phyloP scores from a whole-genome alignment of 2,113 vertebrate species.

The Hemicordylus capensis region DNA sequence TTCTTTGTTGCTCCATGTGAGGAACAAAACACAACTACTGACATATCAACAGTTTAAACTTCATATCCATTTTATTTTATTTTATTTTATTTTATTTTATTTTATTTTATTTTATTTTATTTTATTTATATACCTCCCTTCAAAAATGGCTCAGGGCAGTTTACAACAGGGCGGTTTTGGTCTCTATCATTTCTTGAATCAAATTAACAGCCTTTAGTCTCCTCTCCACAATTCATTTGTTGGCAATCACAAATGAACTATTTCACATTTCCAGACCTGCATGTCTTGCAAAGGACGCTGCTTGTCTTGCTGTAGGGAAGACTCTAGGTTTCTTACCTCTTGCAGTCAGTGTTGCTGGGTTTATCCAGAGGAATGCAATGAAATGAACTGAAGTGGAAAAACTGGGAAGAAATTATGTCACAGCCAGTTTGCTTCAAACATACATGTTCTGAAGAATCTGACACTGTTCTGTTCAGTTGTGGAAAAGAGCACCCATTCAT shows the following conservation, averaged over 20 bases:
- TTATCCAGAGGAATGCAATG: slow-evolving; percentile 20
- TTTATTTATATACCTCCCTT: too few species aligned
- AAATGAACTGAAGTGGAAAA: slow-evolving; percentile 48
- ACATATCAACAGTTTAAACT: too few species aligned
- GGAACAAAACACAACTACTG: too few species aligned
- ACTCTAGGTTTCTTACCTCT: slow-evolving; percentile 39
- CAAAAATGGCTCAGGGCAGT: too few species aligned
- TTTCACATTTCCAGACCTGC: slow-evolving; percentile 23
- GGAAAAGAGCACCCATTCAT: background rate
- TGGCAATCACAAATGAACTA: background rate
- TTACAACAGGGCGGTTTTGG: too few species aligned
- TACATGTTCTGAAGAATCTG: slow-evolving; percentile 11
- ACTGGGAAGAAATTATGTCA: slow-evolving; percentile 41
- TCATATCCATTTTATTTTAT: too few species aligned
- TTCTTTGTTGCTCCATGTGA: too few species aligned
- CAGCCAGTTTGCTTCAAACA: slow-evolving; percentile 35
- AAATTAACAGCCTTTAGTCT: background rate
- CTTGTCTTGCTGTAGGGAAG: slow-evolving; percentile 22
- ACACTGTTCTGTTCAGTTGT: background rate
- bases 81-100: too few species aligned
- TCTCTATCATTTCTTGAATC: background rate
- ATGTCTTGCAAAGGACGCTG: background rate
- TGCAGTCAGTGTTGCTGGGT: slow-evolving; percentile 25
- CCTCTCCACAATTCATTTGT: too few species aligned
- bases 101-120: too few species aligned